Conservation (phyloP, 1,140 invertebrate genomes). For the Prorops nasuta region DNA sequence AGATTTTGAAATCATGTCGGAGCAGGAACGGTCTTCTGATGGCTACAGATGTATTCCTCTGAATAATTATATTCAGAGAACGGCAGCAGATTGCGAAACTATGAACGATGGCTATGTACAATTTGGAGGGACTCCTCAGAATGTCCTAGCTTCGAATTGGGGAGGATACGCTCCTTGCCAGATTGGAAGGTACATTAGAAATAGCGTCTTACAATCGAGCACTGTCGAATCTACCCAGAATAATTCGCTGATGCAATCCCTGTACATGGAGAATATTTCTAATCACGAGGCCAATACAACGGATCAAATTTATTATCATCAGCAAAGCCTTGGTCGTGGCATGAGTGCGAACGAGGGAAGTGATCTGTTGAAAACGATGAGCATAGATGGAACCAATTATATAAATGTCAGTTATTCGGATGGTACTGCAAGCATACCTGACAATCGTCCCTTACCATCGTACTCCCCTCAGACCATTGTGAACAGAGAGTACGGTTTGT, state of each 20-base stretch:
- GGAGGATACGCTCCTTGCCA: slow-evolving; percentile 39
- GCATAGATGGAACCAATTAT: slow-evolving; percentile 54
- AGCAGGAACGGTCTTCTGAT: slow-evolving; percentile 35
- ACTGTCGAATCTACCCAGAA: slow-evolving; percentile 36
- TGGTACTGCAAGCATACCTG: slow-evolving; percentile 48
- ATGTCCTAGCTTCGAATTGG: slow-evolving; percentile 44
- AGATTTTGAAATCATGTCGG: background rate
- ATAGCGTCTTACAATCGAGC: slow-evolving; percentile 26
- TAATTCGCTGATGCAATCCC: slow-evolving; percentile 38
- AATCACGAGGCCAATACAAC: slow-evolving; percentile 29
- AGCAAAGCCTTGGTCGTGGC: slow-evolving; percentile 41
- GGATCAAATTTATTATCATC: slow-evolving; percentile 45
- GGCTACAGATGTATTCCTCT: slow-evolving; percentile 51
- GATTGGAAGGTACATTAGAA: slow-evolving; percentile 34
- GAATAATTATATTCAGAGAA: slow-evolving; percentile 64
- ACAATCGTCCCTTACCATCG: slow-evolving; percentile 41
- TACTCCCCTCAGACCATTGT: slow-evolving; percentile 41
- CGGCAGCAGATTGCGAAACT: slow-evolving; percentile 62
- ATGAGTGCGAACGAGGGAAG: slow-evolving; percentile 51
- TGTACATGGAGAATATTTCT: slow-evolving; percentile 43
- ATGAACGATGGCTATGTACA: slow-evolving; percentile 61
- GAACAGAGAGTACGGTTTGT: slow-evolving; percentile 51
- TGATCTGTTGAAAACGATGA: slow-evolving; percentile 52
- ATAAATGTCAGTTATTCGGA: slow-evolving; percentile 55
- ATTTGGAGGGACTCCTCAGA: slow-evolving; percentile 55